These are phyloP conservation scores for Ladona fulva DNA, from an alignment of 1,140 invertebrate genomes.

Conservation along the genomic window DNA sequence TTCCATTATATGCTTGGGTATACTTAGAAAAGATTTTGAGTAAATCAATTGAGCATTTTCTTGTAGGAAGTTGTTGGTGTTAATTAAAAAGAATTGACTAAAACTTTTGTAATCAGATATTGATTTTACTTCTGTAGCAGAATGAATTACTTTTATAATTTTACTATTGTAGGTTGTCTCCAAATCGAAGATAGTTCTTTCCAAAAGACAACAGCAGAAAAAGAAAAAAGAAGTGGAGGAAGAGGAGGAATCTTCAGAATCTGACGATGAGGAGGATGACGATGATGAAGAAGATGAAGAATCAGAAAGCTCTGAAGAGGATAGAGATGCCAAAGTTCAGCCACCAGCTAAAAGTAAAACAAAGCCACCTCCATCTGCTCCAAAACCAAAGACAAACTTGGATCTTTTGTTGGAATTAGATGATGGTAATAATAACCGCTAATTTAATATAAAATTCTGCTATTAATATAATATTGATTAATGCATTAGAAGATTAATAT, in stretches of 20 bases:
- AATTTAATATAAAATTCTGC: too few relatives aligned
- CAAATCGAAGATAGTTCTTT: background rate
- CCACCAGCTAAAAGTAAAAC: slow-evolving; percentile 13
- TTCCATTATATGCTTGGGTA: too few relatives aligned
- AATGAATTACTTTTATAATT: slow-evolving; percentile 15
- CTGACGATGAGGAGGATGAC: slow-evolving; percentile 27
- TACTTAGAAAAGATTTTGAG: too few relatives aligned
- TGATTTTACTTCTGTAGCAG: slow-evolving; percentile 24
- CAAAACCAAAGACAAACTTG: slow-evolving; percentile 49
- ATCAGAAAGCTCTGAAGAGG: slow-evolving; percentile 26
- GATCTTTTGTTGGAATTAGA: slow-evolving; percentile 78
- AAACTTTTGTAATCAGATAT: slow-evolving; percentile 27
- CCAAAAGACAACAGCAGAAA: slow-evolving; percentile 17
- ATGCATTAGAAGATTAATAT: too few relatives aligned
- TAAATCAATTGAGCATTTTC: too few relatives aligned
- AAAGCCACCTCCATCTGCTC: background rate
- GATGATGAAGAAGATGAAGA: slow-evolving; percentile 32
- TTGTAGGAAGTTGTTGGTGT: too few relatives aligned
- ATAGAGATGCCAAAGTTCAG: slow-evolving; percentile 21
- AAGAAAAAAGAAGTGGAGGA: slow-evolving; percentile 27
- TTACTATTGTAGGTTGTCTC: slow-evolving; percentile 3
- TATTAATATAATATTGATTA: too few relatives aligned
- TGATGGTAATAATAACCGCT: slow-evolving; percentile 44
- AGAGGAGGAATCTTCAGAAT: slow-evolving; percentile 23
- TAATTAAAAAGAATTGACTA: too few relatives aligned